phyloP scores from a whole-genome alignment of 2,888 invertebrate genomes.

The Lasiommata megera region DNA sequence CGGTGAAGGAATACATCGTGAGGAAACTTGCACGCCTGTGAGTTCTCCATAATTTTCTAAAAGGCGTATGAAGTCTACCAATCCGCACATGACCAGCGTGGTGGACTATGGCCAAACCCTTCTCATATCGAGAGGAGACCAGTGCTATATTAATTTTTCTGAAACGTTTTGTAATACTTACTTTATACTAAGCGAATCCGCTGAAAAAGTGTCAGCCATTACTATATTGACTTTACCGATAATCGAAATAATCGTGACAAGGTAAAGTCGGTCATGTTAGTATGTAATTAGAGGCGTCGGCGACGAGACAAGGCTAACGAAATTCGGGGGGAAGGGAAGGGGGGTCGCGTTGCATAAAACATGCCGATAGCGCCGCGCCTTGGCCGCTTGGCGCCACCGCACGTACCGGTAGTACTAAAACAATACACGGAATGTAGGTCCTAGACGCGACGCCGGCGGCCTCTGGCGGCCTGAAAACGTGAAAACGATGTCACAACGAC shows the following conservation, averaged over 20 bases:
- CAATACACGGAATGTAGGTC: constrained; percentile 62
- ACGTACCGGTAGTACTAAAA: constrained; percentile 39
- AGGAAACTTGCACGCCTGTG: no score
- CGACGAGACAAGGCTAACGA: constrained; percentile 58
- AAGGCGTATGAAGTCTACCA: no score
- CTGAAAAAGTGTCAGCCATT: constrained; percentile 37
- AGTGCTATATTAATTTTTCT: no score
- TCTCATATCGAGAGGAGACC: no score
- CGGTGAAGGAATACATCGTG: no score
- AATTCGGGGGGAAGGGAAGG: constrained; percentile 62
- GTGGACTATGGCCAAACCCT: no score
- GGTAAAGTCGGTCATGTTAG: constrained; percentile 66
- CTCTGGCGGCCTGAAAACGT: constrained; percentile 41
- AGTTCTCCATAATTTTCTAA: no score
- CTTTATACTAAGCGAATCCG: constrained; percentile 11
- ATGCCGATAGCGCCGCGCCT: constrained; percentile 49
- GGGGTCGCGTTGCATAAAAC: constrained; percentile 73
- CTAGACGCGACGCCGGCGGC: constrained; percentile 34
- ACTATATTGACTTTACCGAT: constrained; percentile 56
- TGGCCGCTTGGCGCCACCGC: constrained; percentile 49
- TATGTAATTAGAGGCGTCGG: constrained; percentile 68
- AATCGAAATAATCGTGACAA: constrained; percentile 58
- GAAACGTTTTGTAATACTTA: neutral
- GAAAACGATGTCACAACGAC: constrained; percentile 36
- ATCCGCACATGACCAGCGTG: no score